Evolutionary conservation across 1,140 invertebrate species (phyloP).

Genomic region (Tetraneura akinire): DNA sequence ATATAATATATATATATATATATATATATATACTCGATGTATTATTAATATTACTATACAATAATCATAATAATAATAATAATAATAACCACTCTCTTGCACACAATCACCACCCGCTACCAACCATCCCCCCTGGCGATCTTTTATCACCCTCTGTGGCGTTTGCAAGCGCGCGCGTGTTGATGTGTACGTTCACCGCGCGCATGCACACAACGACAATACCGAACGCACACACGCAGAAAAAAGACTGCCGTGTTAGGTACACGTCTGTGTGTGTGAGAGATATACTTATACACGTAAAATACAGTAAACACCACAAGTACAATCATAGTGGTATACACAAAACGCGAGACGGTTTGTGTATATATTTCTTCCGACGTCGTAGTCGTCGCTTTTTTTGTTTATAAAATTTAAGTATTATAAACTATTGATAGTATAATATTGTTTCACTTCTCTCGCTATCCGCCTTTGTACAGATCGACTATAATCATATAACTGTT

Average conservation of each 20-base stretch:
- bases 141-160: too few relatives aligned
- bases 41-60: too few relatives aligned
- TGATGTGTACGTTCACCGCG: not conserved
- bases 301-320: too few relatives aligned
- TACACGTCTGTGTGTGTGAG: not conserved
- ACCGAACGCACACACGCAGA: not conserved
- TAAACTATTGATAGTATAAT: not conserved
- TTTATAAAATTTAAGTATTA: too few relatives aligned
- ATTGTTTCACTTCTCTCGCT: not conserved
- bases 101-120: not conserved
- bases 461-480: constrained; percentile 14
- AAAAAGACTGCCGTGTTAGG: not conserved
- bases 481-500: not conserved
- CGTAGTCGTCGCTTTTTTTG: not conserved
- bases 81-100: not conserved
- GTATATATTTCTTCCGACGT: not conserved
- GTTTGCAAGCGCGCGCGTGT: too few relatives aligned
- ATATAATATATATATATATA: too few relatives aligned
- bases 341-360: constrained; percentile 12
- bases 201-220: not conserved
- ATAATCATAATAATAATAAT: too few relatives aligned
- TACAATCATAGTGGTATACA: too few relatives aligned
- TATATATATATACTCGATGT: too few relatives aligned
- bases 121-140: not conserved
- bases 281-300: constrained; percentile 30